Evolutionary conservation across 2,113 vertebrate species (phyloP).

Genomic region (Podarcis raffonei): DNA sequence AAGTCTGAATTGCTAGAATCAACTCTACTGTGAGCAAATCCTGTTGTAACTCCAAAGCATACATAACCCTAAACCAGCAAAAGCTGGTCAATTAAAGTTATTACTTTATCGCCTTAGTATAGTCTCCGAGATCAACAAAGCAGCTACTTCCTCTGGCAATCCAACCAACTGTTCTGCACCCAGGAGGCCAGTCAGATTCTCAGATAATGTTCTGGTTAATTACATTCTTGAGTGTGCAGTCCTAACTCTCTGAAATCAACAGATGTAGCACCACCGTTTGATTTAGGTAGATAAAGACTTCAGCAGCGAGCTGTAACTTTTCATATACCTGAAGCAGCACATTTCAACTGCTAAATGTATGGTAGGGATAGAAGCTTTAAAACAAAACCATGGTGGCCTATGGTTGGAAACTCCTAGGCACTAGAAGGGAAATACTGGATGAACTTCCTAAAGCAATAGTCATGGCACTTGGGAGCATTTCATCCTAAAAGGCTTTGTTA

Average conservation of each 20-base stretch:
- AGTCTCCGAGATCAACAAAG: neutral
- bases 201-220: slow-evolving; percentile 22
- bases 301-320: neutral
- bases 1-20: neutral
- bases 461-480: neutral
- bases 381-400: slow-evolving; percentile 39
- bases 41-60: neutral
- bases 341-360: slow-evolving; percentile 27
- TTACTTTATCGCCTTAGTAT: neutral
- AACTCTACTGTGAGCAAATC: neutral
- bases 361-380: slow-evolving; percentile 19
- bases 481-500: neutral
- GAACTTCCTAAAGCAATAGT: neutral
- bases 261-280: neutral
- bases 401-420: slow-evolving; percentile 33
- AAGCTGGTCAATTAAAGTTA: neutral
- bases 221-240: neutral
- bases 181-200: neutral
- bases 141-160: neutral
- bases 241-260: slow-evolving; percentile 15
- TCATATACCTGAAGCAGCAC: slow-evolving; percentile 5
- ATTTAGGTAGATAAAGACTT: neutral
- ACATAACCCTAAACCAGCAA: neutral
- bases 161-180: neutral
- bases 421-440: slow-evolving; percentile 6